phyloP scores from a whole-genome alignment of 2,888 invertebrate species.

The Cosmopolites sordidus region DNA sequence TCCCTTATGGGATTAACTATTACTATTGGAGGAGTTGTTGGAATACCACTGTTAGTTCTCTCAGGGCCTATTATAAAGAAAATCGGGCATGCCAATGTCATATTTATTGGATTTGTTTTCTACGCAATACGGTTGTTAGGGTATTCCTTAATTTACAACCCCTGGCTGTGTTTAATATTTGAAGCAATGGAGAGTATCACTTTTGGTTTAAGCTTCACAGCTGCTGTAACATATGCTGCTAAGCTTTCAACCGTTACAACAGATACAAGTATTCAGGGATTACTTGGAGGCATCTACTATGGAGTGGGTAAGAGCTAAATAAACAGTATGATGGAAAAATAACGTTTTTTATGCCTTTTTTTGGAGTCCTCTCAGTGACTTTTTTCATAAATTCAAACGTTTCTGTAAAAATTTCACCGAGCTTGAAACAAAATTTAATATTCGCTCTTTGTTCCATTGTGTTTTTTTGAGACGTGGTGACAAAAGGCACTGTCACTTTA shows the following conservation, averaged over 20 bases:
- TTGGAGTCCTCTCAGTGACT: no score
- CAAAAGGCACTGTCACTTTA: no score
- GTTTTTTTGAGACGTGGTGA: no score
- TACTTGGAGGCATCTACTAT: conserved; percentile 75
- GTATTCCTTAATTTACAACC: conserved; percentile 71
- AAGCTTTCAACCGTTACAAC: conserved; percentile 68
- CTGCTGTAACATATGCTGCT: conserved; percentile 73
- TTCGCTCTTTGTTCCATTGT: no score
- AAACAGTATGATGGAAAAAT: no score
- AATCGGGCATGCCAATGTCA: conserved; percentile 72
- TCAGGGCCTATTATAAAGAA: conserved; percentile 70
- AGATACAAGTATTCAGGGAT: conserved; percentile 71
- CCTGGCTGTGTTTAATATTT: conserved; percentile 70
- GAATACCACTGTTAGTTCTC: conserved; percentile 70
- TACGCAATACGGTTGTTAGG: conserved; percentile 70
- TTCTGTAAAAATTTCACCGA: no score
- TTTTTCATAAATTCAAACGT: no score
- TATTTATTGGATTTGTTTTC: conserved; percentile 72
- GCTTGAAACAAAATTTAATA: no score
- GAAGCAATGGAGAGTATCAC: conserved; percentile 76
- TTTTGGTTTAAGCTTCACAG: conserved; percentile 69
- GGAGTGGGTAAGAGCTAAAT: conserved; percentile 67
- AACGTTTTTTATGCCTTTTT: neutral
- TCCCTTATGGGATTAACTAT: conserved; percentile 77
- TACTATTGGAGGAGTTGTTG: conserved; percentile 72